Base-by-base conservation (phyloP, 2,797 vertebrate genomes). In the Lepilemur septentrionalis region DNA sequence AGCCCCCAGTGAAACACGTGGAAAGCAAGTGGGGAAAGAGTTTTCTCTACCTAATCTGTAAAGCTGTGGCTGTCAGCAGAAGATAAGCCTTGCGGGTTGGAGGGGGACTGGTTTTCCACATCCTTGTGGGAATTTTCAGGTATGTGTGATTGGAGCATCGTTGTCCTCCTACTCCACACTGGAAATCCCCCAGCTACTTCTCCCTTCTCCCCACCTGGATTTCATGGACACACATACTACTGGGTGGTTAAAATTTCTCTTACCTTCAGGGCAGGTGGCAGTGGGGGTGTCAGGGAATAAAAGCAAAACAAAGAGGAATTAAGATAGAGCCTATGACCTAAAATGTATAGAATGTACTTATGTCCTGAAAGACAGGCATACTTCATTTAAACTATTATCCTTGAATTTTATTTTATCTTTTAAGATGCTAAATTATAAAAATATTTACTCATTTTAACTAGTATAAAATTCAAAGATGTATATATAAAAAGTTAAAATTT, bases 401-500 rank as follows among this genome's bases (percentile, higher is more conserved):
- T 15, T 22, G 69, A 46, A 18, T 65, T 85, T 83, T 48, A 18
- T 65, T 81, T 83, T 48, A 86, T 70, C 65, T 88, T 69, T 93
- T 87, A 79, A 57, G 67, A 52, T 38, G 50, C 18, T 48, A 70
- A 75, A 70, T 89, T 70, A 63, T 48, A 30, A 22, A 55, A 13
- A 30, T 38, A 83, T 61, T 75, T 32, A 65, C 61, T 79, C 4
- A 30, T 7, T 82, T 50, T 65, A 78, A 59, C 30, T 46, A 55
- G 28, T 73, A 32, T 7, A 35, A 76, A 52, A 43, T 93, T 79
- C 28, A 55, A 80, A 69, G 32, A 43, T 75, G 8, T 38, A 43
- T 20, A 50, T 65, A n/a, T 69, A 32, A 57, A 69, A 93, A 38
- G 50, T 32, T 93, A 80, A 79, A 80, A 88, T 46, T 79, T 61